Base-by-base conservation (phyloP, 2,113 vertebrate genomes). In the Taxidea taxus region DNA sequence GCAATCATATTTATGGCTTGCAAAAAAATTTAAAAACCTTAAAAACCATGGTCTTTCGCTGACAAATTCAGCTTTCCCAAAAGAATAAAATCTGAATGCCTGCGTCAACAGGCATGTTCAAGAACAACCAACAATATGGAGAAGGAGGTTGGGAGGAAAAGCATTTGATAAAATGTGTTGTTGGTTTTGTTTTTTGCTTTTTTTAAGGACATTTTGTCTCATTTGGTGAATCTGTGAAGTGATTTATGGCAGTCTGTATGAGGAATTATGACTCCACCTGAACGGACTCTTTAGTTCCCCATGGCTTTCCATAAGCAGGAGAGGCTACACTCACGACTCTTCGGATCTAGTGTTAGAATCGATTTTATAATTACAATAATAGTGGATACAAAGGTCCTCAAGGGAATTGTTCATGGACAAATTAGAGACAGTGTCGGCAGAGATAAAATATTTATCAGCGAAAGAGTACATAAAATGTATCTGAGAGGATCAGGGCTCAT, bases 191-290 rank as follows among this genome's bases (percentile, higher is more conserved):
- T 39, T 13, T 74, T 25, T 23, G 10, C 21, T 37, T 72, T 23
- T 23, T 44, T 47, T 10, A 29, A 51, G 27, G 10, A 95, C 3
- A 95, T 58, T 86, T 75, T 21, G 39, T 4, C 15, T 70, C 44
- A 54, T 78, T 95, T 58, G 92, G 96, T 77, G 88, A 7, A 31
- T 44, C 62, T 94, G 51, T 64, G 87, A 90, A 94, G 85, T 83
- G 81, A 96, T 70, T 86, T 92, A 42, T 77, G 6, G 47, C 81
- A 58, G 82, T 97, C 60, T 90, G 1, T 42, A 90, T 54, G 89
- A 74, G 80, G 39, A 92, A 94, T 75, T 88, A 51, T 58, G 37
- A 77, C 62, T 84, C 44, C 29, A 85, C 49, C 70, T 96, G 87
- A 81, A 93, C 4, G 86, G 78, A 60, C 64, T 87, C 78, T 0